A percentile compares a stretch with the other conserved stretches of the same genome.
Evolutionary conservation across 2,797 vertebrate genomes (phyloP).

Genomic region (Anabacerthia variegaticeps): DNA sequence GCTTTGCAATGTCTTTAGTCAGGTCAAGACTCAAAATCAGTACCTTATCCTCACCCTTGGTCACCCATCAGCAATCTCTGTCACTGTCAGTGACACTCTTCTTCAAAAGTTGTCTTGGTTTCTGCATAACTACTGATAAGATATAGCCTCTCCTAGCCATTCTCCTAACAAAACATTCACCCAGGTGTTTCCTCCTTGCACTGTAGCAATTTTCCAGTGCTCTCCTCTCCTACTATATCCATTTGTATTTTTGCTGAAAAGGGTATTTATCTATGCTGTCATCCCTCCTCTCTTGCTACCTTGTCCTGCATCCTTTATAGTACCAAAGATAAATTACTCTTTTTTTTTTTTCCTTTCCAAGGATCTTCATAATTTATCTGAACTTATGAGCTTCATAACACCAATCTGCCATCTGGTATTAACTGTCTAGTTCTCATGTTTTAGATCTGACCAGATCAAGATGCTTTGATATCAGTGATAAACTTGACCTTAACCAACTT

Average conservation of each 20-base stretch:
- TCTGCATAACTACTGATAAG: neutral
- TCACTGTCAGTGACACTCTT: neutral
- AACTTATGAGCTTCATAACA: neutral
- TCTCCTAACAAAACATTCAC: neutral
- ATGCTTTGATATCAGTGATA: neutral
- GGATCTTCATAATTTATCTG: neutral
- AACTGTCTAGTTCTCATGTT: neutral
- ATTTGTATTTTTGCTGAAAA: neutral
- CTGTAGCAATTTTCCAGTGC: neutral
- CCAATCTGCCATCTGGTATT: neutral
- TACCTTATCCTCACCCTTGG: neutral
- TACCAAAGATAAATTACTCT: neutral
- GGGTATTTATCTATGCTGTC: fast-evolving
- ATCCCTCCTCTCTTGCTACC: neutral
- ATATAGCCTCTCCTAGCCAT: neutral
- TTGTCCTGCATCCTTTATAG: neutral
- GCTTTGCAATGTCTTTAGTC: neutral
- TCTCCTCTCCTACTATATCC: neutral
- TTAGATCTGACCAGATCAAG: neutral
- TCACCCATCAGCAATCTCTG: neutral
- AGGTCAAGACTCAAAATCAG: neutral
- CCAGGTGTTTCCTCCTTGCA: neutral
- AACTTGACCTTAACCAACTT: neutral
- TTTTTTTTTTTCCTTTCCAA: neutral
- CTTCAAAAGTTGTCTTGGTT: neutral